Base-by-base conservation (phyloP, 1,140 invertebrate genomes). In the Drosophila jambulina region DNA sequence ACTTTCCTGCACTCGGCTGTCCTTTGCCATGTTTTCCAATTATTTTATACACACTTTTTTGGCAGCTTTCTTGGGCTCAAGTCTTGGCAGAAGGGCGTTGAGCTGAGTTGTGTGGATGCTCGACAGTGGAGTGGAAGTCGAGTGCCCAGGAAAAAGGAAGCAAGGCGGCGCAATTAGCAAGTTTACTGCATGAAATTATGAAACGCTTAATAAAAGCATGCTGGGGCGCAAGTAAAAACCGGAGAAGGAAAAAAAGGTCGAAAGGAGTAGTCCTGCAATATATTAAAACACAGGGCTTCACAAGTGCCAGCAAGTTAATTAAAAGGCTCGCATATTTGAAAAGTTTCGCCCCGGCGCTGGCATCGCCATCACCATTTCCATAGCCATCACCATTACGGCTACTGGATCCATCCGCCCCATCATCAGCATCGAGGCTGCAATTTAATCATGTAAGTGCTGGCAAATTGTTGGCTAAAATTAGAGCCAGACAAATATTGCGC, bases 151-250 rank as follows among this genome's bases (percentile, higher is more conserved):
- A 69, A 87, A 88, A 78, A 79, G 83, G 81, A 87, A 75, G 80
- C 85, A 63, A 77, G 70, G 81, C 81, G 68, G 45, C 67, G 85
- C 85, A 90, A 90, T 90, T 90, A 90, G 85, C 78, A 85, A 90
- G 85, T 90, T 90, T 90, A 90, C 87, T 90, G 85, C 85, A 90
- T 90, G 75, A 80, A 90, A 90, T 90, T 90, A 90, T 90, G 85
- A 85, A 90, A 79, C 75, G 85, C 86, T 90, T 90, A 80, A 87
- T 83, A 83, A 78, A 86, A 85, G 80, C 54, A 54, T 29, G 64
- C 60, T 32, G 32, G 65, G 42, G 49, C 19, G 29, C 21, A 42
- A 43, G 29, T 25, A 13, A 54, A 21, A 40, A 42, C 36, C 23
- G 36, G 34, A 36, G 27, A 13, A 12, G 8, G 19, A 60, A 57